Base-by-base conservation (phyloP, 2,888 invertebrate species). In the Pollenia griseotomentosa region DNA sequence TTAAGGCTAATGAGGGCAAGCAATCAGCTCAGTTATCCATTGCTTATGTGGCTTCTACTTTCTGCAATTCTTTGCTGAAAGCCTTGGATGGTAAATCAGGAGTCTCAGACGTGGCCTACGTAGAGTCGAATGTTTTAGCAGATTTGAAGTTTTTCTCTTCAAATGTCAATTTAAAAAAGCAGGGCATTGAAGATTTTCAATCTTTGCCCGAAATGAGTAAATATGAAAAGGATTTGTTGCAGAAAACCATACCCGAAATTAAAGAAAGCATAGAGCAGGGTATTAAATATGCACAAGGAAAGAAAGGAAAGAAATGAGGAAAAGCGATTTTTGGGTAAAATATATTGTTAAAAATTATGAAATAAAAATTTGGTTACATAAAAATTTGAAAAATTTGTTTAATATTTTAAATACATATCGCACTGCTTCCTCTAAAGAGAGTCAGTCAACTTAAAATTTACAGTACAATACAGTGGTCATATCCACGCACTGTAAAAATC, bases 21-120 rank as follows among this genome's bases (percentile, higher is more conserved):
- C 99, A 99, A 51, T 99, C 99, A 0, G 99, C 99, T 14, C 99
- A 99, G 1, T 95, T 99, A n/a, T 98, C 98, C 5, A 99, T 99
- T 98, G 99, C 99, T 0, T 98, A 96, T 93, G 98, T 99, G 11
- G 99, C 98, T 82, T 98, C 98, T 2, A 94, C 97, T 81, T 98
- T 99, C 93, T 95, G 97, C 61, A 94, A 96, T 91, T 96, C 98
- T 2, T 94, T 98, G 59, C 95, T 98, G 79, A 95, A 95, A 81
- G 99, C 97, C 12, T 94, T 99, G 94, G 95, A 90, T 8, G 90
- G 98, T 98, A 0, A 99, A 99, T 33, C 99, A 99, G 2, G 95
- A 99, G 9, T 98, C 98, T 2, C 99, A 99, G 99, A 99, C 93
- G 98, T 98, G 93, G 96, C 98, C 0, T 99, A 96, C 94, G 96